Conservation (phyloP, 2,888 invertebrate species). For the Eueremaeus valkanovi region DNA sequence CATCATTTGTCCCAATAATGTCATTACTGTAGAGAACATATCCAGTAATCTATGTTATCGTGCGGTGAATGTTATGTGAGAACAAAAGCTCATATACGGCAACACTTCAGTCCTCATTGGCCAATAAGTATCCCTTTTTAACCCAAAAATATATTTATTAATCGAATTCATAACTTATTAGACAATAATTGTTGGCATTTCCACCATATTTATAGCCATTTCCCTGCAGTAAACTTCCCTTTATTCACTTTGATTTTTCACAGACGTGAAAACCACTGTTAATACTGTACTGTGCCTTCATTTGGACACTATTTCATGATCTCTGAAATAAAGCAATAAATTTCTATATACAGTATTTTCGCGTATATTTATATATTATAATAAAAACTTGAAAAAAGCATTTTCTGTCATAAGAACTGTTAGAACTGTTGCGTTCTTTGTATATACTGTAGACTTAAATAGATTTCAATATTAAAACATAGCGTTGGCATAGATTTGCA, state of each 20-base stretch:
- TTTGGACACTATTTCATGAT: not conserved
- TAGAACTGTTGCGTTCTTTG: not conserved
- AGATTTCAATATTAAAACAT: not conserved
- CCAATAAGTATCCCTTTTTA: not conserved
- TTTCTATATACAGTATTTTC: not conserved
- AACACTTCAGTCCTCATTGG: not conserved
- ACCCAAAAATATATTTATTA: not conserved
- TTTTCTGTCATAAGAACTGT: not conserved
- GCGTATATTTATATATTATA: not conserved
- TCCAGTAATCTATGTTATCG: slow-evolving; percentile 12
- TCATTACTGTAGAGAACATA: not conserved
- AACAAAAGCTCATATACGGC: not conserved
- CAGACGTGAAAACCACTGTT: not conserved
- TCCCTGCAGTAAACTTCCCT: not conserved
- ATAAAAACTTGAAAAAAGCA: not conserved
- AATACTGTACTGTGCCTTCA: not conserved
- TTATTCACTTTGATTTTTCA: not conserved
- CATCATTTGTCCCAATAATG: slow-evolving; percentile 21
- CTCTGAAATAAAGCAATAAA: not conserved
- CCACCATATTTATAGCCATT: not conserved
- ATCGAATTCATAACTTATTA: not conserved
- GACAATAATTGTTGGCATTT: not conserved
- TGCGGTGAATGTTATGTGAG: not conserved
- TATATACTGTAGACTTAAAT: not conserved
- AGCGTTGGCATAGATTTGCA: not conserved